Evolutionary conservation across 2,113 vertebrate genomes (phyloP).

Genomic region (Rattus rattus): DNA sequence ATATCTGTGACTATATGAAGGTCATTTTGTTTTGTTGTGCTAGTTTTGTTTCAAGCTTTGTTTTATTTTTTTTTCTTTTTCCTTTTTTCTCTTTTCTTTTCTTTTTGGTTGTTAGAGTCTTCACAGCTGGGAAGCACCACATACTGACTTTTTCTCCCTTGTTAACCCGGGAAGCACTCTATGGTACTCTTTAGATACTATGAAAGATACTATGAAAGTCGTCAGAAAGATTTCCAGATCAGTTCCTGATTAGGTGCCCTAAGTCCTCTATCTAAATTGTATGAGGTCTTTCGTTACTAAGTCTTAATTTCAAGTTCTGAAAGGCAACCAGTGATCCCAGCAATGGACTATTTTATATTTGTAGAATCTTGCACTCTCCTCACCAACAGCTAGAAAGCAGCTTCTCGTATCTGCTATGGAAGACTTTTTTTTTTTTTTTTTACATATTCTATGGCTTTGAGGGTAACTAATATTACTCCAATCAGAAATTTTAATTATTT

Average conservation of each 20-base stretch:
- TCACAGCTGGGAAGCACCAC: neutral
- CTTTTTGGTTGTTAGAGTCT: too few relatives aligned
- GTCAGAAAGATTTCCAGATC: neutral
- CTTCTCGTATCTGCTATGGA: neutral
- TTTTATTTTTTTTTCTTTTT: neutral
- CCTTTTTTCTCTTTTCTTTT: too few relatives aligned
- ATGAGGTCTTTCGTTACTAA: neutral
- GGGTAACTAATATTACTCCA: too few relatives aligned
- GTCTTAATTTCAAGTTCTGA: neutral
- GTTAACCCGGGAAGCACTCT: neutral
- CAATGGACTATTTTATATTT: neutral
- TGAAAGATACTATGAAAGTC: neutral
- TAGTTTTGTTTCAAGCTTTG: neutral
- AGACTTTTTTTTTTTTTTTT: too few relatives aligned
- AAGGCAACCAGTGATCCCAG: neutral
- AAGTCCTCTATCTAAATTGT: neutral
- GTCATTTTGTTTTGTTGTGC: neutral
- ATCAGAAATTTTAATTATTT: neutral
- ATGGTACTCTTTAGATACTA: neutral
- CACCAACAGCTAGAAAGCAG: neutral
- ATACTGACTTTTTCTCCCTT: neutral
- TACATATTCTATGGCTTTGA: neutral
- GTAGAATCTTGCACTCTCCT: neutral
- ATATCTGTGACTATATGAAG: neutral
- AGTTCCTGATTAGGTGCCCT: neutral